Evolutionary conservation across 2,113 vertebrate species (phyloP).

Genomic region (Isurus oxyrinchus): DNA sequence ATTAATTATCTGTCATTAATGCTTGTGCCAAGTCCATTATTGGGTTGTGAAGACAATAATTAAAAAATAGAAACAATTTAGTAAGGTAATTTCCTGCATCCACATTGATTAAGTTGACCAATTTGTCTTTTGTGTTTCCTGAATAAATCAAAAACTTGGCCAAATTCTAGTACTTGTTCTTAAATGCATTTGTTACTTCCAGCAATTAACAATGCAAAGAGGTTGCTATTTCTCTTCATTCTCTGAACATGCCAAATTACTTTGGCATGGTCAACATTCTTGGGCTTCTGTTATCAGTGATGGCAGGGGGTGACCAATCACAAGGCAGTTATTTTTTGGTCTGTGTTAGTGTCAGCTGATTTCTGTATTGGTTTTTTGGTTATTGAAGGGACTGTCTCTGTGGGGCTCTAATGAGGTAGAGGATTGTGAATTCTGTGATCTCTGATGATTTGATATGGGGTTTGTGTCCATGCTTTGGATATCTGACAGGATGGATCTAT

Average conservation of each 20-base stretch:
- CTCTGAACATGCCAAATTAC: not conserved
- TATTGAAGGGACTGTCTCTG: not conserved
- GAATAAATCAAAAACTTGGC: conserved; percentile 25
- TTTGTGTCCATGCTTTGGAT: not conserved
- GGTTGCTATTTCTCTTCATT: not conserved
- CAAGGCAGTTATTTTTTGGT: not conserved
- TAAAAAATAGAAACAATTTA: conserved; percentile 28
- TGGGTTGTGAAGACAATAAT: not conserved
- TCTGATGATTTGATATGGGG: not conserved
- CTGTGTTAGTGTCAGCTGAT: too few relatives aligned
- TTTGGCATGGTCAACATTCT: not conserved
- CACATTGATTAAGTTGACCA: not conserved
- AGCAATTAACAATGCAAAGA: not conserved
- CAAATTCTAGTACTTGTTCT: not conserved
- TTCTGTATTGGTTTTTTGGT: not conserved
- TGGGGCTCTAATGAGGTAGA: not conserved
- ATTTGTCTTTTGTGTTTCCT: not conserved
- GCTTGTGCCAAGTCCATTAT: conserved; percentile 10
- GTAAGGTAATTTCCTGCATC: conserved; percentile 10
- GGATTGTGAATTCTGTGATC: not conserved
- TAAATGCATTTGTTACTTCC: not conserved
- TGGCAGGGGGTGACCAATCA: not conserved
- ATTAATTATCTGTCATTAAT: conserved; percentile 32
- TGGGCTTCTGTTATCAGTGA: not conserved
- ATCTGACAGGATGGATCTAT: not conserved